These are phyloP conservation scores for Platycnemis pennipes DNA, from an alignment of 2,888 invertebrate species.

Conservation along the genomic window DNA sequence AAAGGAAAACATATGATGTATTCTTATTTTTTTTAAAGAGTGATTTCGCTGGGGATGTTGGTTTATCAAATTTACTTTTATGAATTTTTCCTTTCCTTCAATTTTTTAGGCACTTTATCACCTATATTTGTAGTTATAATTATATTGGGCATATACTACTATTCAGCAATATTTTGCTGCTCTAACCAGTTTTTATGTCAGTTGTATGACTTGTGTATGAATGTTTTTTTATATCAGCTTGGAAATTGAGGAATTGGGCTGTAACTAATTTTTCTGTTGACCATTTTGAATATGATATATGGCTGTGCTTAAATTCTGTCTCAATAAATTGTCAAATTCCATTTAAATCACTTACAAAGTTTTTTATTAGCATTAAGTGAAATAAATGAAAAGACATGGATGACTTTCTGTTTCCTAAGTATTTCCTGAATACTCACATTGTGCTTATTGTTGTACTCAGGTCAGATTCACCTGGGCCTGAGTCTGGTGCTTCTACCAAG, in stretches of 20 bases:
- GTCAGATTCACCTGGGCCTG: slow-evolving; percentile 60
- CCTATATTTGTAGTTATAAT: slow-evolving; percentile 23
- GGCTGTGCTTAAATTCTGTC: slow-evolving; percentile 9
- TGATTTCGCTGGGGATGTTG: slow-evolving; percentile 45
- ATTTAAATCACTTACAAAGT: not conserved
- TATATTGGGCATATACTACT: slow-evolving; percentile 12
- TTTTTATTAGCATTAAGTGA: slow-evolving; percentile 52
- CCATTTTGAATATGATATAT: not conserved
- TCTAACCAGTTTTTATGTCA: slow-evolving; percentile 21
- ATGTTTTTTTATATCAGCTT: slow-evolving; percentile 2
- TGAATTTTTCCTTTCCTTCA: not conserved
- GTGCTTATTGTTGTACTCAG: slow-evolving; percentile 28
- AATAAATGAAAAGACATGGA: slow-evolving; percentile 12
- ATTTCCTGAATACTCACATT: not conserved
- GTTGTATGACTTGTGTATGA: slow-evolving; percentile 32
- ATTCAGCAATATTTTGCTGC: slow-evolving; percentile 33
- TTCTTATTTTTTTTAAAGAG: slow-evolving; percentile 44
- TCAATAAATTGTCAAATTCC: not conserved
- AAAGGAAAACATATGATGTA: slow-evolving; percentile 45
- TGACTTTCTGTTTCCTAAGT: not conserved
- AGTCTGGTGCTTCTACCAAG: slow-evolving; percentile 36
- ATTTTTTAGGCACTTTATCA: slow-evolving; percentile 49
- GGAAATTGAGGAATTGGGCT: not conserved
- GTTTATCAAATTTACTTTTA: slow-evolving; percentile 54
- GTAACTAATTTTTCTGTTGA: not conserved